These are phyloP conservation scores for Chascanopsetta lugubris DNA, from an alignment of 2,113 vertebrate species.

Conservation along the genomic window DNA sequence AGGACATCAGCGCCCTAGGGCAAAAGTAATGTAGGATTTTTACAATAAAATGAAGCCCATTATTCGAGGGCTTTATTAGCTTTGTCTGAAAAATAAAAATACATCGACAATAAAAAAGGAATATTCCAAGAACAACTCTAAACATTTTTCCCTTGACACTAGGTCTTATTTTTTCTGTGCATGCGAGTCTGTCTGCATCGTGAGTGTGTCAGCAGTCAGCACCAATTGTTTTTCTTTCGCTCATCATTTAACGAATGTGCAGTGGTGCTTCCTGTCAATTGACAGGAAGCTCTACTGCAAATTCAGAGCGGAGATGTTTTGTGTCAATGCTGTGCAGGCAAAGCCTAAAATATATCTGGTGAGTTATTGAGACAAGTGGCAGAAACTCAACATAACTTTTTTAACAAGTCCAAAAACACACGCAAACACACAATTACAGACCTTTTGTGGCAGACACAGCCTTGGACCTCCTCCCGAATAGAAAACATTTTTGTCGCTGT, in stretches of 20 bases:
- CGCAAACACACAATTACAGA: background rate
- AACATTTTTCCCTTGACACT: slow-evolving; percentile 17
- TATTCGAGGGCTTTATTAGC: slow-evolving; percentile 35
- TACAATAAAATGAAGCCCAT: slow-evolving; percentile 60
- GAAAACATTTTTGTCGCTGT: slow-evolving; percentile 51
- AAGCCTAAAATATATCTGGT: slow-evolving; percentile 38
- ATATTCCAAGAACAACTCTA: slow-evolving; percentile 2
- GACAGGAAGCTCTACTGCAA: slow-evolving; percentile 48
- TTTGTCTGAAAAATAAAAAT: slow-evolving; percentile 8
- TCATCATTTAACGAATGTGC: no score
- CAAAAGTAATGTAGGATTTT: slow-evolving; percentile 51
- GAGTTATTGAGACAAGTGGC: slow-evolving; percentile 32
- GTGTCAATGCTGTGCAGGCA: slow-evolving; percentile 33
- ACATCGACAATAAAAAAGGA: background rate
- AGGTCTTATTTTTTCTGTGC: slow-evolving; percentile 6
- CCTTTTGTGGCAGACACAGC: slow-evolving; percentile 31
- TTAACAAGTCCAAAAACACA: slow-evolving; percentile 17
- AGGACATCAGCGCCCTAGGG: slow-evolving; percentile 49
- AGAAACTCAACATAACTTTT: slow-evolving; percentile 39
- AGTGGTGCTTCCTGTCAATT: slow-evolving; percentile 61
- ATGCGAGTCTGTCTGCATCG: slow-evolving; percentile 20
- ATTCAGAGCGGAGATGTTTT: slow-evolving; percentile 31
- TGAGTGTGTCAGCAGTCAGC: slow-evolving; percentile 27
- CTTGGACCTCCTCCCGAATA: slow-evolving; percentile 34
- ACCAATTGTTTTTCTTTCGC: slow-evolving; percentile 41